These are phyloP conservation scores for Kryphioiulus occultus DNA, from an alignment of 2,888 invertebrate genomes.

Conservation along the genomic window DNA sequence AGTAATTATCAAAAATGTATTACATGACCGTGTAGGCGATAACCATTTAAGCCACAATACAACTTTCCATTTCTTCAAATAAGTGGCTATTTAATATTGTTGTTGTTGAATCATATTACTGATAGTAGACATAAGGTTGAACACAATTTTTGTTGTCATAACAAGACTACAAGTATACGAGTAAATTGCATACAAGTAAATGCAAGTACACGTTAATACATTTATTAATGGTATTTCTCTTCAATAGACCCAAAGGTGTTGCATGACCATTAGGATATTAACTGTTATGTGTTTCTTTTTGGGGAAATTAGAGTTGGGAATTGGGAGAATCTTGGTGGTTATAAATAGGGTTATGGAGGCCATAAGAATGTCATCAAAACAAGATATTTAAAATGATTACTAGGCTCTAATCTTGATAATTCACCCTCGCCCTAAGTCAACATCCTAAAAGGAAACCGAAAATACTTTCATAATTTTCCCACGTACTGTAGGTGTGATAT, in stretches of 20 bases:
- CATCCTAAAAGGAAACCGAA: background rate
- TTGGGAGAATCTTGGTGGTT: background rate
- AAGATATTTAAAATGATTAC: background rate
- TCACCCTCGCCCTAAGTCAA: background rate
- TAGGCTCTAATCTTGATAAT: background rate
- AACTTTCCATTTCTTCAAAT: background rate
- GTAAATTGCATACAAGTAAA: too few relatives aligned
- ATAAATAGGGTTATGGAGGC: background rate
- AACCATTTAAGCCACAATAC: background rate
- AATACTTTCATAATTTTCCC: background rate
- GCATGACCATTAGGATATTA: conserved; percentile 1
- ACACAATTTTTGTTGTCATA: background rate
- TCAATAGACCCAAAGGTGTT: background rate
- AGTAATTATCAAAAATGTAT: background rate
- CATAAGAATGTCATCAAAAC: background rate
- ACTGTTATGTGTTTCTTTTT: background rate
- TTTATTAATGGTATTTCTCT: too few relatives aligned
- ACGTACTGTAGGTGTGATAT: background rate
- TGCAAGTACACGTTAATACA: too few relatives aligned
- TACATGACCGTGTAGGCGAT: background rate
- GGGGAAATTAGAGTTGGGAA: conserved; percentile 7
- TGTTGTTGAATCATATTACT: background rate
- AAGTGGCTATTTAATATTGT: background rate
- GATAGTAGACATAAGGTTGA: too few relatives aligned
- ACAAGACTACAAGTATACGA: background rate